These are phyloP conservation scores for Amniataba percoides DNA, from an alignment of 2,797 vertebrate species.

Conservation along the genomic window DNA sequence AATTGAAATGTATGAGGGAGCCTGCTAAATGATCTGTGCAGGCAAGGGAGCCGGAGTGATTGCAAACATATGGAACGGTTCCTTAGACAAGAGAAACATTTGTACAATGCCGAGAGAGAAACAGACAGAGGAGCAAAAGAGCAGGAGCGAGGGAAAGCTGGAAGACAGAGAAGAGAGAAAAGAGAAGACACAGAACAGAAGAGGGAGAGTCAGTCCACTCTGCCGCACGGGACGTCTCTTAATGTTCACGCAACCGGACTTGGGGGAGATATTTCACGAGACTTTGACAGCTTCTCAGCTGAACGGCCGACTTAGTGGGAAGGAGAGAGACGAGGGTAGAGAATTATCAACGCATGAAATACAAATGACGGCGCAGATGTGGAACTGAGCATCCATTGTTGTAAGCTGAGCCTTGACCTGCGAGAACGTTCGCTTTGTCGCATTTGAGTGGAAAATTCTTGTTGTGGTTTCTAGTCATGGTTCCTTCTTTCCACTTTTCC, in stretches of 20 bases:
- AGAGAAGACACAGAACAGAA: background rate
- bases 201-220: conserved; percentile 8
- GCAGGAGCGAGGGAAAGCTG: conserved; percentile 21
- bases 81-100: conserved; percentile 84
- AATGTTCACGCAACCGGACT: conserved; percentile 40
- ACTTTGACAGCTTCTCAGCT: conserved; percentile 54
- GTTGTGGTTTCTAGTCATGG: background rate
- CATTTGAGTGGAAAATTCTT: conserved; percentile 9
- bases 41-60: conserved; percentile 77
- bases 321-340: conserved; percentile 22
- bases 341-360: conserved; percentile 68
- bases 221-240: conserved; percentile 12
- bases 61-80: conserved; percentile 84
- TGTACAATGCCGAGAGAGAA: conserved; percentile 71
- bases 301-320: conserved; percentile 42
- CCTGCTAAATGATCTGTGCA: conserved; percentile 83
- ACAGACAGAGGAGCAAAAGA: conserved; percentile 50
- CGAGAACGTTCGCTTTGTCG: background rate
- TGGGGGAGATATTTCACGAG: conserved; percentile 37
- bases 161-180: background rate
- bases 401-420: conserved; percentile 19
- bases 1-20: conserved; percentile 85
- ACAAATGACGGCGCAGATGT: conserved; percentile 45
- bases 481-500: conserved; percentile 15
- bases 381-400: conserved; percentile 38